These are phyloP conservation scores for Chloropsis cyanopogon DNA, from an alignment of 2,113 vertebrate species.

Conservation along the genomic window DNA sequence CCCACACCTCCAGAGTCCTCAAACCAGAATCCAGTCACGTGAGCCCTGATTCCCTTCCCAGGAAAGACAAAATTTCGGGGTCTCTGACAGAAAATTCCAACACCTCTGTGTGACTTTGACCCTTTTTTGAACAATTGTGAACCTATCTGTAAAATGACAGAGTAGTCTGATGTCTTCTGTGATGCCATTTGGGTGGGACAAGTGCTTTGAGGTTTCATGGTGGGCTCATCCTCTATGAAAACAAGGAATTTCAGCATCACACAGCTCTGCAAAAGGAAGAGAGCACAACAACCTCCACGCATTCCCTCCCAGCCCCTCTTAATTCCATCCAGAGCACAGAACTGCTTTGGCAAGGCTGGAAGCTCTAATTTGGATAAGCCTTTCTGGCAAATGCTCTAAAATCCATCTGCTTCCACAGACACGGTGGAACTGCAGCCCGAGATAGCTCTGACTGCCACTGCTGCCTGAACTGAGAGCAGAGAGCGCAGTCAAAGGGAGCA, in stretches of 20 bases:
- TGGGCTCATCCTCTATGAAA: fast-evolving
- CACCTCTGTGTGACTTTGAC: background rate
- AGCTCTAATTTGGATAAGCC: background rate
- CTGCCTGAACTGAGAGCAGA: background rate
- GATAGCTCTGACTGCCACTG: background rate
- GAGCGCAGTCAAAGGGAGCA: background rate
- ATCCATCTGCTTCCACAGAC: background rate
- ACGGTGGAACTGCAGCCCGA: background rate
- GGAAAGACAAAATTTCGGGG: background rate
- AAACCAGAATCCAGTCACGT: fast-evolving
- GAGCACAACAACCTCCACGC: background rate
- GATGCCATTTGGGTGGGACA: background rate
- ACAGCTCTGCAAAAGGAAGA: background rate
- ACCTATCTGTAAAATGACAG: background rate
- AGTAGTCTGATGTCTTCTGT: background rate
- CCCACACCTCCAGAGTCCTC: fast-evolving
- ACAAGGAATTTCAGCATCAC: background rate
- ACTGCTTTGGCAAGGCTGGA: background rate
- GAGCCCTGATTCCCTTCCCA: background rate
- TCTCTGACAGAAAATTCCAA: background rate
- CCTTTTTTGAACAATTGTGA: background rate
- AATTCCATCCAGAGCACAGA: background rate
- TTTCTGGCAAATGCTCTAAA: background rate
- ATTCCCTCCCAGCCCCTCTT: background rate
- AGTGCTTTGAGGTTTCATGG: background rate